Base-by-base conservation (phyloP, 2,113 vertebrate species). In the Ameiurus melas region DNA sequence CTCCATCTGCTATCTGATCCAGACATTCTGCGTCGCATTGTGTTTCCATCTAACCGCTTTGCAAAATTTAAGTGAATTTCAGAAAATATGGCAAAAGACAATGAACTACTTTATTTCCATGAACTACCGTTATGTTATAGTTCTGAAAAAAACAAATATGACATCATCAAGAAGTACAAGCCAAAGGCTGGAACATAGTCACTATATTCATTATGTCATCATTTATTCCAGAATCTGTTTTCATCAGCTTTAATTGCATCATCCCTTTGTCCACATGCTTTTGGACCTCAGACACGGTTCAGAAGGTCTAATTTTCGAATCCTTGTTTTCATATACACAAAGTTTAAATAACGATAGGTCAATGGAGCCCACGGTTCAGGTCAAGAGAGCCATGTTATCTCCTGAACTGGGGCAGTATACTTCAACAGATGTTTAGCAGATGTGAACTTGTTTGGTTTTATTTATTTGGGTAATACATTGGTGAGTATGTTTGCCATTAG, bases 151-250 rank as follows among this genome's bases (percentile, higher is more conserved):
- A 57, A 83, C 20, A 62, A 83, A 83, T 62, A 62, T 83, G 57
- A 83, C 80, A 60, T 83, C 55, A 82, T 13, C 22, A 22, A 60
- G 58, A 43, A 62, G 53, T 39, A 43, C 33, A 5, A 60, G 33
- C 80, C 80, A 83, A 83, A 83, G 20, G 19, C 80, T 83, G 80
- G 80, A 83, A 83, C 80, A 43, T 62, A 83, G 62, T 83, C 33
- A 82, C 19, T 82, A 39, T 62, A 82, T 62, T 82, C 33, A 83
- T 62, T 39, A 83, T 83, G 22, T 83, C 80, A 83, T 83, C 12
- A 62, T 62, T 83, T 83, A 25, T 83, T 83, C 80, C 80, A 62
- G 5, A 62, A 83, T 14, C 80, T 83, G 20, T 25, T 62, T 62
- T 83, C 80, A 82, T 82, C 55, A 82, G 79, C 10, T 82, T 82